Evolutionary conservation across 2,888 invertebrate genomes (phyloP).

Genomic region (Pegoplata infirma): DNA sequence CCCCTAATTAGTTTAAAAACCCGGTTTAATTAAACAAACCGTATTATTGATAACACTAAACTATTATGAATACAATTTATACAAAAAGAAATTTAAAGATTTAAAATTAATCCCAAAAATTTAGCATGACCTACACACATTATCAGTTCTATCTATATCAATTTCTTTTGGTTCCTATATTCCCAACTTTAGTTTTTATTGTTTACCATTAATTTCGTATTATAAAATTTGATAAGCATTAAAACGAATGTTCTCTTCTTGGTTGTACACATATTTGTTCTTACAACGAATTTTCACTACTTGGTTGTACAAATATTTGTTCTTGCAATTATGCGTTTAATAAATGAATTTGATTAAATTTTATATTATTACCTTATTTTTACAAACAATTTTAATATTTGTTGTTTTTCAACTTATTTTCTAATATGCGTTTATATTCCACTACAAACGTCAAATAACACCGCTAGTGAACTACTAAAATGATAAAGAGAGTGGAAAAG

Average conservation of each 20-base stretch:
- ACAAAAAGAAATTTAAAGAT: neutral
- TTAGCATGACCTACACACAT: neutral
- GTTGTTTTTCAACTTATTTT: neutral
- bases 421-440: neutral
- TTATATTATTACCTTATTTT: neutral
- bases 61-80: neutral
- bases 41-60: neutral
- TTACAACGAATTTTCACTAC: no score
- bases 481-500: neutral
- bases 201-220: neutral
- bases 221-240: neutral
- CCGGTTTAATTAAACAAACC: no score
- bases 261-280: no score
- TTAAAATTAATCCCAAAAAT: neutral
- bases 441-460: conserved; percentile 11
- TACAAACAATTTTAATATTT: neutral
- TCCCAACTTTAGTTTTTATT: neutral
- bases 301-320: neutral
- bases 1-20: no score
- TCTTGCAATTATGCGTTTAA: no score
- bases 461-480: conserved; percentile 3
- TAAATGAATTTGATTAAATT: no score
- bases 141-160: neutral
- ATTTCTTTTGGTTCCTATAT: no score
- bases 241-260: no score